phyloP scores from a whole-genome alignment of 2,888 invertebrate species.

The Melanchra persicariae region DNA sequence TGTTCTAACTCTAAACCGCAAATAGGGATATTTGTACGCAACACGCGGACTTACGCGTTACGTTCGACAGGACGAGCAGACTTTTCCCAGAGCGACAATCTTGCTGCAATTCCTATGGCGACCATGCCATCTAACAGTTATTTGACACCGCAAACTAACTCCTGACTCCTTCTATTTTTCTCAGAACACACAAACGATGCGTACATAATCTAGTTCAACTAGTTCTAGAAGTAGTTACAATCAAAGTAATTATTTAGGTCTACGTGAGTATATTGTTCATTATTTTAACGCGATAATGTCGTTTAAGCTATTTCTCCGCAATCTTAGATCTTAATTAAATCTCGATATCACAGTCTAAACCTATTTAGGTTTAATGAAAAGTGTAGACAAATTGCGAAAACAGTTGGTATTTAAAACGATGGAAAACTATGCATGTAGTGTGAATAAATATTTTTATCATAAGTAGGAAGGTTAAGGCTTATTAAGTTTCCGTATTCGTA shows the following conservation, averaged over 20 bases:
- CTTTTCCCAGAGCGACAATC: constrained; percentile 72
- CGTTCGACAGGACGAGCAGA: constrained; percentile 54
- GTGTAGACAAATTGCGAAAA: constrained; percentile 42
- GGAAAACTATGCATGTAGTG: constrained; percentile 26
- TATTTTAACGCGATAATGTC: constrained; percentile 69
- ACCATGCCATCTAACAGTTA: constrained; percentile 67
- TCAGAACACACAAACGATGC: constrained; percentile 57
- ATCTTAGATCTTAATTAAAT: constrained; percentile 68
- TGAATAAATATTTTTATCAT: constrained; percentile 10
- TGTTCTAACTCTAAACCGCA: constrained; percentile 76
- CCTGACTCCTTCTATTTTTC: constrained; percentile 50
- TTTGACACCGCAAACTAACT: constrained; percentile 61
- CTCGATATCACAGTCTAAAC: constrained; percentile 65
- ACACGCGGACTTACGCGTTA: constrained; percentile 23
- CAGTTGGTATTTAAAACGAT: constrained; percentile 27
- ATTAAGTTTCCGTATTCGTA: constrained; percentile 32
- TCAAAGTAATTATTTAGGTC: constrained; percentile 65
- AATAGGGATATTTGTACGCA: constrained; percentile 75
- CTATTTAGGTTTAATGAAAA: constrained; percentile 62
- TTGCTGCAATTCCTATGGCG: constrained; percentile 72
- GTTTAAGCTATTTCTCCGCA: constrained; percentile 67
- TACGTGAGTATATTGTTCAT: constrained; percentile 64
- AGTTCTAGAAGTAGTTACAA: constrained; percentile 57
- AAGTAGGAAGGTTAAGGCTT: constrained; percentile 6
- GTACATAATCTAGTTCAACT: constrained; percentile 45